Conservation (phyloP, 2,888 invertebrate species). For the Stegana nigrithorax region DNA sequence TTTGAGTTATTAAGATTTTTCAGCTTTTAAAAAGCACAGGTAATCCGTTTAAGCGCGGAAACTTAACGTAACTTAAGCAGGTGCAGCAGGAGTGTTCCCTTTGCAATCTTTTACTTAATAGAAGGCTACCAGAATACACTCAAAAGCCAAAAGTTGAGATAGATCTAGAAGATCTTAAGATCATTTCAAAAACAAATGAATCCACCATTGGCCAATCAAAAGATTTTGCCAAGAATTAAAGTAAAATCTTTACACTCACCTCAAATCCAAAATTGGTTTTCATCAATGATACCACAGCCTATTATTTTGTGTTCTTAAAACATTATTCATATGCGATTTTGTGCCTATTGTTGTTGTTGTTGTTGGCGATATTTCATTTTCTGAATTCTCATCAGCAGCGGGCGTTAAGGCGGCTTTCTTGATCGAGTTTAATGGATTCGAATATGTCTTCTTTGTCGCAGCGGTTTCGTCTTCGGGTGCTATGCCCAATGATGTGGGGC, state of each 20-base stretch:
- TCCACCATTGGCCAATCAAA: no score
- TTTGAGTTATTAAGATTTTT: neutral
- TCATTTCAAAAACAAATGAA: neutral
- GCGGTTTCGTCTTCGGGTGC: constrained; percentile 30
- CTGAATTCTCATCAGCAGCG: constrained; percentile 27
- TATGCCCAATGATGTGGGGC: constrained; percentile 41
- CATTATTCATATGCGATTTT: constrained; percentile 39
- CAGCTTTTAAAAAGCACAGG: no score
- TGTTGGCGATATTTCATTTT: constrained; percentile 17
- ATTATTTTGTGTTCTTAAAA: constrained; percentile 54
- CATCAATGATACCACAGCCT: constrained; percentile 68
- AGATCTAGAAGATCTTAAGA: constrained; percentile 7
- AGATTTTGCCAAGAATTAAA: neutral
- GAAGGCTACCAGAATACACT: no score
- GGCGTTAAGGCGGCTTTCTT: constrained; percentile 28
- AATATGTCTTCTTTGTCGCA: constrained; percentile 4
- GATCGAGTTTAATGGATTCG: no score
- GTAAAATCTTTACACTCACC: constrained; percentile 56
- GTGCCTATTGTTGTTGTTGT: constrained; percentile 22
- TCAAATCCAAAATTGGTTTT: constrained; percentile 62
- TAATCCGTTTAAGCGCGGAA: no score
- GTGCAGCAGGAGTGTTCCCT: no score
- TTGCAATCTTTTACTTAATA: no score
- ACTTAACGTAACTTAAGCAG: no score
- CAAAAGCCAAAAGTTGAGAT: no score